Evolutionary conservation across 2,888 invertebrate species (phyloP).

Genomic region (Dyspetes luteomarginatus): DNA sequence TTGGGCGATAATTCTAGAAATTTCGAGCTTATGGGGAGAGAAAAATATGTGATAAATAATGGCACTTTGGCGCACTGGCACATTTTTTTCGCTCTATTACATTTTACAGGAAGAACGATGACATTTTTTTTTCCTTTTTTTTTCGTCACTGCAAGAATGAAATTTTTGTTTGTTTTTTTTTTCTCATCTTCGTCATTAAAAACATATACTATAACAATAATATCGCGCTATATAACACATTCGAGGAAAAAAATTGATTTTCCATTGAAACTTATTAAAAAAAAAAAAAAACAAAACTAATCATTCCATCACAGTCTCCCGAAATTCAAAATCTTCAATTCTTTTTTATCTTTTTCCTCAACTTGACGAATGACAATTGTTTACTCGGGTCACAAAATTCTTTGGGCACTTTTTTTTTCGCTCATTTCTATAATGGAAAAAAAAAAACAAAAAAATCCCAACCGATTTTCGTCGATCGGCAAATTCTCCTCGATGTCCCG

Average conservation of each 20-base stretch:
- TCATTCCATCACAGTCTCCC: conserved; percentile 50
- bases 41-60: conserved; percentile 71
- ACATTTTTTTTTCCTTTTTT: conserved; percentile 29
- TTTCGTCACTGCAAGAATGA: conserved; percentile 24
- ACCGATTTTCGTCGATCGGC: conserved; percentile 25
- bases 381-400: conserved; percentile 12
- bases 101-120: conserved; percentile 32
- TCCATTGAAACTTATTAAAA: conserved; percentile 20
- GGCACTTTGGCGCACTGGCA: conserved; percentile 80
- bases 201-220: conserved; percentile 40
- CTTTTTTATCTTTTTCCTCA: neutral
- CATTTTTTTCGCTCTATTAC: conserved; percentile 62
- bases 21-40: conserved; percentile 20
- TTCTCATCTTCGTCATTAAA: conserved; percentile 26
- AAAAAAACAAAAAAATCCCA: neutral
- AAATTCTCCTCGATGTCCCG: conserved; percentile 56
- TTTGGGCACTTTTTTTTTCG: too few relatives aligned
- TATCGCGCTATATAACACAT: conserved; percentile 22
- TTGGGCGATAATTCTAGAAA: conserved; percentile 9
- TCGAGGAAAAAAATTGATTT: neutral
- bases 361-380: neutral
- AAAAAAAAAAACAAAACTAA: neutral
- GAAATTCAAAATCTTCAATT: conserved; percentile 19
- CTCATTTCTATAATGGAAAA: too few relatives aligned
- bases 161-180: conserved; percentile 18